phyloP scores from a whole-genome alignment of 2,113 vertebrate species.

The Nothoprocta perdicaria region DNA sequence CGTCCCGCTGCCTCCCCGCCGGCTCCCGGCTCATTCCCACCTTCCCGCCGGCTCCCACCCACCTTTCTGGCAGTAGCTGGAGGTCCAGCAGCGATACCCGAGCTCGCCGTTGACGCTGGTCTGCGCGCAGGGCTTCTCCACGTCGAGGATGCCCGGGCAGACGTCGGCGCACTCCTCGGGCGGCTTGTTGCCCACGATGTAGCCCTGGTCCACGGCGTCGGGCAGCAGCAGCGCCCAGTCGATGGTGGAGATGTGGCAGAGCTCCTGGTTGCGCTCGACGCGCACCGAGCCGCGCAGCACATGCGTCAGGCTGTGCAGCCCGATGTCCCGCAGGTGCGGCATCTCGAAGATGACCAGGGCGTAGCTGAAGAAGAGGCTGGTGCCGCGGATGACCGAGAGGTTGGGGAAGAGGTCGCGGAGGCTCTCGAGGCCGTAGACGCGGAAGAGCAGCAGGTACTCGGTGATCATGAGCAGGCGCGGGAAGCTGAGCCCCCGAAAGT shows the following conservation, averaged over 20 bases:
- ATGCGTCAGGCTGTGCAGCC: slow-evolving; percentile 75
- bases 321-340: slow-evolving; percentile 81
- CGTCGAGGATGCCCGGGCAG: slow-evolving; percentile 78
- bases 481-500: slow-evolving; percentile 80
- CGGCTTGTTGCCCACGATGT: slow-evolving; percentile 80
- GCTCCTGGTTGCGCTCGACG: slow-evolving; percentile 84
- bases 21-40: background rate
- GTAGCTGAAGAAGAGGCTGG: slow-evolving; percentile 82
- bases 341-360: slow-evolving; percentile 84
- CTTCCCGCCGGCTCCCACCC: rapidly evolving
- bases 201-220: slow-evolving; percentile 54
- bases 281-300: slow-evolving; percentile 77
- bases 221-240: slow-evolving; percentile 83
- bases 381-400: slow-evolving; percentile 79
- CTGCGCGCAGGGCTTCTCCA: slow-evolving; percentile 73
- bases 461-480: slow-evolving; percentile 83
- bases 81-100: slow-evolving; percentile 84
- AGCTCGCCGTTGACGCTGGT: slow-evolving; percentile 68
- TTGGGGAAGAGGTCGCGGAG: slow-evolving; percentile 84
- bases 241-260: slow-evolving; percentile 84
- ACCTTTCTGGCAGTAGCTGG: slow-evolving; percentile 85
- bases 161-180: slow-evolving; percentile 79
- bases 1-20: background rate
- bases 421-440: slow-evolving; percentile 83
- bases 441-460: slow-evolving; percentile 83